A percentile compares a stretch with the other conserved stretches of the same genome.
Conservation (phyloP, 1,140 invertebrate genomes). For the Oncopodura yosiiana region DNA sequence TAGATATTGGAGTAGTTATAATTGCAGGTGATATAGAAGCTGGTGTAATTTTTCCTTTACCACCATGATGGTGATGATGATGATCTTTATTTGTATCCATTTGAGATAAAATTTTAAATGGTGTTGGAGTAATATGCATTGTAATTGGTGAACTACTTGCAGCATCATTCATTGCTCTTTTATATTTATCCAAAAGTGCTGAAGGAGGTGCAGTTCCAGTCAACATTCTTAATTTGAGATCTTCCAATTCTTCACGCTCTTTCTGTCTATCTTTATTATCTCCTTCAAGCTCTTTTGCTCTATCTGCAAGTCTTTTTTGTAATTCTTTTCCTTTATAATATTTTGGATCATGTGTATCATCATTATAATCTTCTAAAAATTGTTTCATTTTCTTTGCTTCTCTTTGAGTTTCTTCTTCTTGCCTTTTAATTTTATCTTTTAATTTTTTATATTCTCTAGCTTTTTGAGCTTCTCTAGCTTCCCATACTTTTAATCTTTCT, state of each 20-base stretch:
- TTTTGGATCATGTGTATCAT: constrained; percentile 90
- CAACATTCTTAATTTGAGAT: constrained; percentile 70
- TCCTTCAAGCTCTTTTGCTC: constrained; percentile 81
- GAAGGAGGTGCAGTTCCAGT: constrained; percentile 55
- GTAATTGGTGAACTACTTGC: constrained; percentile 15
- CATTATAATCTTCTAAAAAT: constrained; percentile 97
- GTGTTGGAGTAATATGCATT: background rate
- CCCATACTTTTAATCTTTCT: constrained; percentile 71
- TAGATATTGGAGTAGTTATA: too few species aligned
- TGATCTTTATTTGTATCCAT: too few species aligned
- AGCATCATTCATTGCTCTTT: constrained; percentile 32
- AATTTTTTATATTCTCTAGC: constrained; percentile 87
- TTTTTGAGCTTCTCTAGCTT: constrained; percentile 83
- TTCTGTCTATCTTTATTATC: constrained; percentile 79
- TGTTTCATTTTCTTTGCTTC: constrained; percentile 91
- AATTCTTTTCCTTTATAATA: constrained; percentile 92
- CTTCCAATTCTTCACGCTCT: constrained; percentile 86
- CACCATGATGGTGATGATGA: too few species aligned
- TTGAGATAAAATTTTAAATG: background rate
- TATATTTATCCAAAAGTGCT: constrained; percentile 28
- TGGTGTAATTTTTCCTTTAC: background rate
- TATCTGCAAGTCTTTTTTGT: constrained; percentile 71
- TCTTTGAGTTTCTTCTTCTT: constrained; percentile 70
- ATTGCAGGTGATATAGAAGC: background rate
- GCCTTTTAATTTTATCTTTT: constrained; percentile 67